These are phyloP conservation scores for Opisthograptis luteolata DNA, from an alignment of 2,888 invertebrate species.

Conservation along the genomic window DNA sequence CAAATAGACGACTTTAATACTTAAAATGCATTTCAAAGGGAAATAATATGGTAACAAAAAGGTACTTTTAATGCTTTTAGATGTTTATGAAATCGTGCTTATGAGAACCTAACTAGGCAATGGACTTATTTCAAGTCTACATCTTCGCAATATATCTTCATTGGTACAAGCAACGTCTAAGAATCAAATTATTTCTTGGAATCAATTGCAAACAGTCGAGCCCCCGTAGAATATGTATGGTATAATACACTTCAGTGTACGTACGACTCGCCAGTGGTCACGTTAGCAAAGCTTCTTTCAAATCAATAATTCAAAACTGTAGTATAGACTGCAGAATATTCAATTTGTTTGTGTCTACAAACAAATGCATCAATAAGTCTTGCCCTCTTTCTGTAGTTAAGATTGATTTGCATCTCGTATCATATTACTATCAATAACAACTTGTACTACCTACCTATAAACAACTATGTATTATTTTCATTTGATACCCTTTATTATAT, in stretches of 20 bases:
- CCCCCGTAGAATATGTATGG: constrained; percentile 2
- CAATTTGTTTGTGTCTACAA: too few species aligned
- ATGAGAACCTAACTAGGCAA: too few species aligned
- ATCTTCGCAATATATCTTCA: constrained; percentile 2
- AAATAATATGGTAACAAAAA: too few species aligned
- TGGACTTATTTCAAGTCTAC: neutral
- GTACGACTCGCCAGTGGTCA: constrained; percentile 1
- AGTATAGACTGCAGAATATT: too few species aligned
- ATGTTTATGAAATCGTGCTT: too few species aligned
- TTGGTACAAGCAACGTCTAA: constrained; percentile 1
- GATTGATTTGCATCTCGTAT: constrained; percentile 25
- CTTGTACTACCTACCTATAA: neutral
- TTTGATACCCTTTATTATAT: too few species aligned
- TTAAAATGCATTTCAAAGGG: too few species aligned
- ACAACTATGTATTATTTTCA: too few species aligned
- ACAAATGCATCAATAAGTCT: constrained; percentile 10
- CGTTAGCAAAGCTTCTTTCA: neutral
- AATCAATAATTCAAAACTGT: too few species aligned
- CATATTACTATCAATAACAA: constrained; percentile 7
- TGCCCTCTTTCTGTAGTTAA: constrained; percentile 12
- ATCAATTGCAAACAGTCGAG: constrained; percentile 17
- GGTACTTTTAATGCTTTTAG: too few species aligned
- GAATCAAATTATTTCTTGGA: constrained; percentile 14
- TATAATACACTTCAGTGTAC: neutral
- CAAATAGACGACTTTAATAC: too few species aligned